Base-by-base conservation (phyloP, 1,140 invertebrate genomes). In the Diorhabda carinulata region DNA sequence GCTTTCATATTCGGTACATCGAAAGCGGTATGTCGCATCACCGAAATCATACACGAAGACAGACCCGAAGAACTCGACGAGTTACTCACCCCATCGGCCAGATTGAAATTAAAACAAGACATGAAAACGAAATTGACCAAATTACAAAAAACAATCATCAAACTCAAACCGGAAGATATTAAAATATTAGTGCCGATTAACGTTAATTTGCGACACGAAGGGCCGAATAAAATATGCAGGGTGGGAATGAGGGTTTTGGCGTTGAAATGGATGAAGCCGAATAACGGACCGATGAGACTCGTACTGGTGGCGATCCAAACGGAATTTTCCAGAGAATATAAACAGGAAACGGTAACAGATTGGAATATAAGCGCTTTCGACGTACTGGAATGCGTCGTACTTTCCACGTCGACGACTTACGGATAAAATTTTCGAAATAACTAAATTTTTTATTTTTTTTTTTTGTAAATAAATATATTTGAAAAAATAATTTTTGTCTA, bases 341-440 rank as follows among this genome's bases (percentile, higher is more conserved):
- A 47, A 43, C 52, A 73, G 8, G 75, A 68, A 40, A 57, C 67
- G 10, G 63, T 71, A 58, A 72, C 77, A 2, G 78, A 79, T 62
- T 81, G 79, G 79, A 78, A 70, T n/a, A 76, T 81, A 68, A 78
- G 73, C 59, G 67, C 72, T 40, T 81, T 80, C 69, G 72, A 78
- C 52, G 74, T 81, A 25, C 68, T 81, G 10, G 77, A 81, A 73
- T 81, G 79, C 67, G 74, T 74, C 8, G 66, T 79, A 43, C 66
- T 81, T 44, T 71, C 68, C 5, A 25, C 25, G 8, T 61, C 59
- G 25, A 9, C 25, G 42, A 61, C 1, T 40, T 41, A 60, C 2
- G 6, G 10, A 59, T 40, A 60, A 41, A 10, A 10, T 3, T 60
- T 60, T 59, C 10, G 4, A n/a, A 56, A n/a, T n/a, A 56, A 56